Conservation (phyloP, 2,888 invertebrate genomes). For the Netelia fuscicornis region DNA sequence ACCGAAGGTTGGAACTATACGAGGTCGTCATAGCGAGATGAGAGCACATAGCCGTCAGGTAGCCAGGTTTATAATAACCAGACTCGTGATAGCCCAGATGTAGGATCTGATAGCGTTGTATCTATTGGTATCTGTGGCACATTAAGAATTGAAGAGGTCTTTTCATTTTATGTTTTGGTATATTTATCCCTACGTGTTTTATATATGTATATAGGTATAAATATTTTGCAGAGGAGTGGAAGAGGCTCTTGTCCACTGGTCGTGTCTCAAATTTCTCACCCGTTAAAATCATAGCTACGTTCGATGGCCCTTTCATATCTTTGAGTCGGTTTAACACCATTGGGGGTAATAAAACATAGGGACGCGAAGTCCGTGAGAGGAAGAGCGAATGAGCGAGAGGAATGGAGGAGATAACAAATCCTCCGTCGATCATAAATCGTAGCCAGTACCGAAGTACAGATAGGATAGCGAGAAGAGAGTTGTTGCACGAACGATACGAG, state of each 20-base stretch:
- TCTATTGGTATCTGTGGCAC: slow-evolving; percentile 1
- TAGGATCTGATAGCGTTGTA: neutral
- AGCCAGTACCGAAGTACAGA: slow-evolving; percentile 38
- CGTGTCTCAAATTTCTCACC: neutral
- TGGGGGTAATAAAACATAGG: slow-evolving; percentile 54
- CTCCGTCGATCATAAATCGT: slow-evolving; percentile 57
- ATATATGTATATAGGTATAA: neutral
- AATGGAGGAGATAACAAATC: slow-evolving; percentile 40
- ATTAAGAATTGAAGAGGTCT: neutral
- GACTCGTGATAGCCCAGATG: neutral
- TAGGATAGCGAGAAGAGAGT: slow-evolving; percentile 36
- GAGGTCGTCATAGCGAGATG: slow-evolving; percentile 41
- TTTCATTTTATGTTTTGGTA: slow-evolving; percentile 4
- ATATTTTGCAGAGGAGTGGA: neutral
- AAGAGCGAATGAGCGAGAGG: slow-evolving; percentile 30
- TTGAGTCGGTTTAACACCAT: slow-evolving; percentile 40
- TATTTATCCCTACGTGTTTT: neutral
- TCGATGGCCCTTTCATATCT: slow-evolving; percentile 10
- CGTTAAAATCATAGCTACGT: neutral
- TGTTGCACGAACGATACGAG: slow-evolving; percentile 38
- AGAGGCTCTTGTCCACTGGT: neutral
- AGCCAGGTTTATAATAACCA: neutral
- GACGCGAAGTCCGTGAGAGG: slow-evolving; percentile 39
- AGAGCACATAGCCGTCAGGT: slow-evolving; percentile 16
- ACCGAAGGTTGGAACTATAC: slow-evolving; percentile 30